phyloP scores from a whole-genome alignment of 2,113 vertebrate genomes.

The Macaca nemestrina region DNA sequence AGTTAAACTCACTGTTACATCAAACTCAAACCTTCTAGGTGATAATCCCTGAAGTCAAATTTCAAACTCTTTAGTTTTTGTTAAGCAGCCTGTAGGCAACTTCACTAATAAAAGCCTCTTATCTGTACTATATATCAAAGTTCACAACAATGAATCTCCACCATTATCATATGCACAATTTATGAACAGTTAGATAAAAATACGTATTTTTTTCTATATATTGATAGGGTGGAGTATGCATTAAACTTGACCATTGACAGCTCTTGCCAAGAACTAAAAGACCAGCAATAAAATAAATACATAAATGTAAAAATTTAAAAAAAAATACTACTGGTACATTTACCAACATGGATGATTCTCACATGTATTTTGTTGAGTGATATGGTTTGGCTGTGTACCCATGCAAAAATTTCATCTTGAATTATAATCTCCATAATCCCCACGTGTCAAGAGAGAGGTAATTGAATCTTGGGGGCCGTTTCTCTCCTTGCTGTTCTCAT shows the following conservation, averaged over 20 bases:
- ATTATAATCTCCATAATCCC: no score
- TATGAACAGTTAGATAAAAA: constrained; percentile 6
- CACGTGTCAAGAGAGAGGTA: no score
- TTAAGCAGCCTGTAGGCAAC: neutral
- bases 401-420: no score
- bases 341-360: no score
- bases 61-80: constrained; percentile 33
- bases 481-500: no score
- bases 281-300: neutral
- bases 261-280: neutral
- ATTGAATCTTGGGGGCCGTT: no score
- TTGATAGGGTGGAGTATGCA: neutral
- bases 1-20: neutral
- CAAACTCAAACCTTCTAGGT: neutral
- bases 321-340: neutral
- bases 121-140: neutral
- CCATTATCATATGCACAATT: neutral
- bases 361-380: neutral
- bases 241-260: neutral
- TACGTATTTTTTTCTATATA: neutral
- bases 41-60: constrained; percentile 19
- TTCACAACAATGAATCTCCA: neutral
- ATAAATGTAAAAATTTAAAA: accelerated
- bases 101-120: neutral
- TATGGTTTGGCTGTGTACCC: no score